Evolutionary conservation across 2,888 invertebrate species (phyloP), one percentile per base, ranked within the genome.

Genomic region (Cryptocheilus praepositus): DNA sequence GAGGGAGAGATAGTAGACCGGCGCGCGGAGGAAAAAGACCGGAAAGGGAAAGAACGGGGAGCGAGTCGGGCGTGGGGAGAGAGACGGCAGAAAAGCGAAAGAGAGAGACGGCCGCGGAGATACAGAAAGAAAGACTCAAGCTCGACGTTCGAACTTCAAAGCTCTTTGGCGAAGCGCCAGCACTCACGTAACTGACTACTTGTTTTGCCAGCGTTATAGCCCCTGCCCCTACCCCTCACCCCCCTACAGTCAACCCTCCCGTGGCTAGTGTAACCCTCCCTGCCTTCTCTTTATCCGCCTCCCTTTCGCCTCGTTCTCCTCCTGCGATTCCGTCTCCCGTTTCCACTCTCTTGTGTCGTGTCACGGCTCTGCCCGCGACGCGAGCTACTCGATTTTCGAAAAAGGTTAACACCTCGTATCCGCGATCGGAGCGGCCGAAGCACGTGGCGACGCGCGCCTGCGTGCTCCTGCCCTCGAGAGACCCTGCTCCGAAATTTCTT

Each of bases 401-500:
- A 55, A 55, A 55, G 16, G 49, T 49, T 49, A 49, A 18, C 49
- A 49, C 49, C 49, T 49, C 36, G 58, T 15, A 49, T 49, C 49
- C 16, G 16, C 49, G 49, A 49, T 49, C 49, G n/a, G n/a, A 49
- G n/a, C 49, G 49, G n/a, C 16, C 49, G 43, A 82, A 84, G 80
- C 85, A 85, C 85, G 85, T 84, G 83, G 85, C 81, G 79, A 81
- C 80, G 75, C 79, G 88, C 88, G 88, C 88, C 84, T 87, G 87
- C 87, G 88, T 87, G 85, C 77, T 76, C 78, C 80, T 76, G 67
- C n/a, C 49, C 60, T 64, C 58, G 18, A 62, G 67, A 5, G 36
- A 64, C 70, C 67, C 77, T 73, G 72, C 66, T 71, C 68, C 75
- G 75, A 71, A 77, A 75, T 71, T 78, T 78, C 78, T 78, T 77